These are phyloP conservation scores for Lepidotrigona ventralis DNA, from an alignment of 1,140 invertebrate genomes.

Conservation along the genomic window DNA sequence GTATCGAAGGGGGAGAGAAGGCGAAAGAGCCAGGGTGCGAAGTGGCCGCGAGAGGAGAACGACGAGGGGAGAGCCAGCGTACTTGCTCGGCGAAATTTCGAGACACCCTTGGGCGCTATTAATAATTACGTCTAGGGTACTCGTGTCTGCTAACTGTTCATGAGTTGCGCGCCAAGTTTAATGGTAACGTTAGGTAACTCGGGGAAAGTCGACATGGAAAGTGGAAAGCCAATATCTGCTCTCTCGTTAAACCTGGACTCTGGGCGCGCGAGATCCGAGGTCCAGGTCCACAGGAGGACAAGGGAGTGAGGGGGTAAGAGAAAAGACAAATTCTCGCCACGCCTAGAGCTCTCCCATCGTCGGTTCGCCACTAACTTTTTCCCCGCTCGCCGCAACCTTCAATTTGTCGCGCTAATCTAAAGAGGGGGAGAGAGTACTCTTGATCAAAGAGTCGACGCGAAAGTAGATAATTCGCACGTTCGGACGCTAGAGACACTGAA, in stretches of 20 bases:
- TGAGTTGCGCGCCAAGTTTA: conserved; percentile 29
- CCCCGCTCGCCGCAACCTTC: background rate
- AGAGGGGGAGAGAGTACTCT: background rate
- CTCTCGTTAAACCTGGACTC: background rate
- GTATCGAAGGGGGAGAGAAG: background rate
- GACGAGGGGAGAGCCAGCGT: background rate
- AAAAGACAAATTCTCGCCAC: background rate
- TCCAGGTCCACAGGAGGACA: background rate
- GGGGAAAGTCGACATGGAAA: background rate
- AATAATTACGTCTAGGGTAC: conserved; percentile 50
- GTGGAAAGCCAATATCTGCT: conserved; percentile 24
- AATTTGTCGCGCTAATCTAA: background rate
- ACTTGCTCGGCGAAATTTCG: conserved; percentile 25
- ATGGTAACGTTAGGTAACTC: background rate
- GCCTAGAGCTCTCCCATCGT: background rate
- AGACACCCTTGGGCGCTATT: conserved; percentile 45
- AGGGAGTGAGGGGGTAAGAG: background rate
- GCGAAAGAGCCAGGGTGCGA: background rate
- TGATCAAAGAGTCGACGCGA: background rate
- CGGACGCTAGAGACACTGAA: background rate
- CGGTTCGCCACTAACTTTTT: background rate
- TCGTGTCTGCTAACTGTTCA: conserved; percentile 40
- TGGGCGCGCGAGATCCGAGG: no score
- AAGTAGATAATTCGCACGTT: conserved; percentile 2
- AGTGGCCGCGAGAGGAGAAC: background rate